A percentile compares a stretch with the other conserved stretches of the same genome.
These are phyloP conservation scores for Platyura marginata DNA, from an alignment of 1,140 invertebrate genomes.

Conservation along the genomic window DNA sequence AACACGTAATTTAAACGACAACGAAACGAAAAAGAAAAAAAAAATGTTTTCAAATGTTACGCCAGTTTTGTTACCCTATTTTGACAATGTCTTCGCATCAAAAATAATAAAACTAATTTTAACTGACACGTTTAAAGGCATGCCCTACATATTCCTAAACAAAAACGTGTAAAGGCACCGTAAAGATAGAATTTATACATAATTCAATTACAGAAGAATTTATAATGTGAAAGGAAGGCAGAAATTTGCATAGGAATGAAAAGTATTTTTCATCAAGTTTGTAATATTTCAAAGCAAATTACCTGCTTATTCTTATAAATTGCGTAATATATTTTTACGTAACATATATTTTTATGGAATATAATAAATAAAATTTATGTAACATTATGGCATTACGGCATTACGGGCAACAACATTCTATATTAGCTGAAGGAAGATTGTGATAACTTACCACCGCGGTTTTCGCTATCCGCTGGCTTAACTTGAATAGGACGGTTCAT, in stretches of 20 bases:
- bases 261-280: constrained; percentile 3
- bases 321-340: constrained; percentile 1
- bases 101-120: background rate
- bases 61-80: too few relatives aligned
- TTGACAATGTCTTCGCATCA: too few relatives aligned
- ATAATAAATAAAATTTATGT: background rate
- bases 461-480: constrained; percentile 6
- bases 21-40: too few relatives aligned
- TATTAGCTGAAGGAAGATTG: background rate
- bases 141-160: background rate
- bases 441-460: constrained; percentile 5
- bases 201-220: constrained; percentile 2
- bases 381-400: too few relatives aligned
- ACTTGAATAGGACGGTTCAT: constrained; percentile 7
- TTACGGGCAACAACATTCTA: too few relatives aligned
- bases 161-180: background rate
- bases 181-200: background rate
- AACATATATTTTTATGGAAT: background rate
- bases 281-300: constrained; percentile 3
- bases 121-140: background rate
- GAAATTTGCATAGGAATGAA: constrained; percentile 2
- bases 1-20: too few relatives aligned
- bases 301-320: constrained; percentile 2
- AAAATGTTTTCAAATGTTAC: too few relatives aligned
- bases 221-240: background rate